A percentile compares a stretch with the other conserved stretches of the same genome.
Conservation (phyloP, 1,140 invertebrate genomes). For the Periplaneta americana region DNA sequence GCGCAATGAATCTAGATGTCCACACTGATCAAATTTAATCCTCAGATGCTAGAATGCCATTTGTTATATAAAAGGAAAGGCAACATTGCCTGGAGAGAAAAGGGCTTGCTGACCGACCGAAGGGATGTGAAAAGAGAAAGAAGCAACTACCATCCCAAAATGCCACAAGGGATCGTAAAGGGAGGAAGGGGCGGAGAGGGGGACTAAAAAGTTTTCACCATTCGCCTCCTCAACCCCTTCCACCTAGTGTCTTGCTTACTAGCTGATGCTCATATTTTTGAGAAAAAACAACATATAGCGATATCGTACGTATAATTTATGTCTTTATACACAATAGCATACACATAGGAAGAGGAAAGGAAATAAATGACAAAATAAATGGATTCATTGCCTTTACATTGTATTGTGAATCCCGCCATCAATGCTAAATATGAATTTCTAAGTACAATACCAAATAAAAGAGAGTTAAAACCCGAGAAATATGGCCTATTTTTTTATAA, state of each 20-base stretch:
- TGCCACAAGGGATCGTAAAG: background rate
- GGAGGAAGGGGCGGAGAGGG: background rate
- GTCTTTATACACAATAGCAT: background rate
- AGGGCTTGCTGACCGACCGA: background rate
- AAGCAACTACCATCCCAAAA: no score
- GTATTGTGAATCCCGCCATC: background rate
- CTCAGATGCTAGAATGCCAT: conserved; percentile 30
- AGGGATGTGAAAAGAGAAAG: background rate
- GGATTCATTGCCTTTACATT: background rate
- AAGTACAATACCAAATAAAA: background rate
- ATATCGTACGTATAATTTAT: background rate
- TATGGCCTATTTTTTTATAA: background rate
- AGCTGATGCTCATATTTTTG: background rate
- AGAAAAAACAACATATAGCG: background rate
- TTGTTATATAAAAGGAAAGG: background rate
- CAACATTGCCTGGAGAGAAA: background rate
- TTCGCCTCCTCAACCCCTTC: no score
- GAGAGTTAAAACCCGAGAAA: background rate
- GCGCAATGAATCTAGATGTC: conserved; percentile 41
- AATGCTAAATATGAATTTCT: background rate
- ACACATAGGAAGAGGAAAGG: no score
- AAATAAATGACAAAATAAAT: background rate
- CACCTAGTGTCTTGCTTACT: background rate
- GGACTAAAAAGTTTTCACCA: background rate
- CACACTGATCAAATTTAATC: conserved; percentile 41